A percentile compares a stretch with the other conserved stretches of the same genome.
phyloP scores from a whole-genome alignment of 1,140 invertebrate genomes.

The Neoseiulus cucumeris region DNA sequence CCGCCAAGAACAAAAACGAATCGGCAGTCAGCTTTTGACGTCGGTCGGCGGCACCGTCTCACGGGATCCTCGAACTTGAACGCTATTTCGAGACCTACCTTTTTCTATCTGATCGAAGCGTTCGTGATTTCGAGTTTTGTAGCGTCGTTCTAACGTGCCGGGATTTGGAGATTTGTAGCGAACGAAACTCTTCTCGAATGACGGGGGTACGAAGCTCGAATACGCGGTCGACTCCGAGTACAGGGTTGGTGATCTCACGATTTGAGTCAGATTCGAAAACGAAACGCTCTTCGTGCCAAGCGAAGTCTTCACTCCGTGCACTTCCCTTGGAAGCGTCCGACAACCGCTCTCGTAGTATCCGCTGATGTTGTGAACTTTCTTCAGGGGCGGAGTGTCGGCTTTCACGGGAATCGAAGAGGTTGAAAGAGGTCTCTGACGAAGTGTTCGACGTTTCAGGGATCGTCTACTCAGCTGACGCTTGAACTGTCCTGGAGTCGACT shows the following conservation, averaged over 20 bases:
- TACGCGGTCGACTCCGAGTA: constrained; percentile 7
- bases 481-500: neutral
- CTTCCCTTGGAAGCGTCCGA: constrained; percentile 88
- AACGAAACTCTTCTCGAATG: constrained; percentile 1
- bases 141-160: neutral
- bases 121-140: neutral
- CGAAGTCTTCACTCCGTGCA: constrained; percentile 31
- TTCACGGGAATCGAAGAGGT: neutral
- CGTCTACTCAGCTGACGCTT: neutral
- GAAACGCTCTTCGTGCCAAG: neutral
- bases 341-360: constrained; percentile 35
- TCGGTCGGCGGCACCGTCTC: too few relatives aligned
- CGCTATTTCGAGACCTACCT: too few relatives aligned
- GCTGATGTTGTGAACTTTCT: neutral
- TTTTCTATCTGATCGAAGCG: neutral
- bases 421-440: neutral
- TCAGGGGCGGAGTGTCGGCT: neutral
- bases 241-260: constrained; percentile 8
- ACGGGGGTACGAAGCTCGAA: neutral
- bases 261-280: neutral
- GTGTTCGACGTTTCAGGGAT: neutral
- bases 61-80: too few relatives aligned
- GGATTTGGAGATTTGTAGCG: constrained; percentile 3
- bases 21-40: too few relatives aligned
- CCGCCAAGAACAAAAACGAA: too few relatives aligned